Base-by-base conservation (phyloP, 2,888 invertebrate genomes). In the Agrilus mali region DNA sequence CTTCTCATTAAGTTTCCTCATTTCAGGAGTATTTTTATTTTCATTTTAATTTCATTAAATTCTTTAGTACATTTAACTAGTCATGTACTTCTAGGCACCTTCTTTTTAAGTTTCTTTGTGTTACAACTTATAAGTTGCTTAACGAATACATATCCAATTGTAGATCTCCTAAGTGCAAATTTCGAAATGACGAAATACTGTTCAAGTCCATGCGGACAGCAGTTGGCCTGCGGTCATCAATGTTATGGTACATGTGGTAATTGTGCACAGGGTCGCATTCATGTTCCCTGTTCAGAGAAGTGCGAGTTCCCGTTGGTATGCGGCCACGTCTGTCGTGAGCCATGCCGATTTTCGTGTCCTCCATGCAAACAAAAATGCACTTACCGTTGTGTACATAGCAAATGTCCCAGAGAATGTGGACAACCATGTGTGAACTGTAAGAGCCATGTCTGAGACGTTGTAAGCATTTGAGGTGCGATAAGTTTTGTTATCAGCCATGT, bases 271-370 rank as follows among this genome's bases (percentile, higher is more conserved):
- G 78, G 78, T 34, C 69, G 78, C 7, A 59, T 82, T 42, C 83
- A 83, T 60, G 56, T 53, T 43, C 63, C 71, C 15, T 82, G 82
- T 60, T 49, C 52, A 31, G 66, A 72, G 51, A 60, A 64, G 14
- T 84, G 83, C 60, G 66, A 68, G 5, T 69, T 69, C 40, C 52
- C 57, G 10, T 68, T 80, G 46, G 70, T 82, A 38, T 82, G 82
- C 59, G 77, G 77, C 27, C 81, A 82, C 57, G 61, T 67, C 72
- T 78, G 78, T 53, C 56, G 60, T 22, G 69, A 71, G 41, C 72
- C 73, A 0, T 78, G 78, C 54, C 69, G 72, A 40, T 65, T 71
- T 52, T 60, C 68, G 36, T 78, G 78, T 49, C 74, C 72, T 40
- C 77, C 78, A 2, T 78, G 78, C 59, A 61, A 58, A 22, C 60